Conservation (phyloP, 2,113 vertebrate species). For the Chrysemys picta region DNA sequence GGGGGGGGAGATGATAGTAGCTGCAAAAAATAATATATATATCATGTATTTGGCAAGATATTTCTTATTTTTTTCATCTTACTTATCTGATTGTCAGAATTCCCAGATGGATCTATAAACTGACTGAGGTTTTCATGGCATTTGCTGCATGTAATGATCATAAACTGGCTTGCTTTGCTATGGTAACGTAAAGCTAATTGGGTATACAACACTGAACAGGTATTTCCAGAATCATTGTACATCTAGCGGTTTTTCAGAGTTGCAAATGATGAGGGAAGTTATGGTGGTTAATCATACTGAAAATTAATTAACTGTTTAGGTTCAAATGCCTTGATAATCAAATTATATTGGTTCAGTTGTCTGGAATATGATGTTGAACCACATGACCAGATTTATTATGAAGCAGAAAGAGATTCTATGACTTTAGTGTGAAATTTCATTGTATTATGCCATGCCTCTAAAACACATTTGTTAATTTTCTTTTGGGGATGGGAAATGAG, state of each 20-base stretch:
- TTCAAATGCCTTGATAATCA: not conserved
- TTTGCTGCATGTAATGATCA: not conserved
- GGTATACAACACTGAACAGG: not conserved
- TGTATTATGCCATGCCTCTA: not conserved
- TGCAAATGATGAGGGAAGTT: not conserved
- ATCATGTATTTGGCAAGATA: not conserved
- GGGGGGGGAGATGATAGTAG: not conserved
- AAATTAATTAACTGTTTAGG: not conserved
- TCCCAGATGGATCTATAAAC: conserved; percentile 53
- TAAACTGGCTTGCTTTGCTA: not conserved
- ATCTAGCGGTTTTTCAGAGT: not conserved
- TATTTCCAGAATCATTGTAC: not conserved
- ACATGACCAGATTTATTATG: not conserved
- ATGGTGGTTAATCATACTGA: not conserved
- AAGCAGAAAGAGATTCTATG: not conserved
- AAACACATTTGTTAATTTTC: not conserved
- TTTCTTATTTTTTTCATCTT: conserved; percentile 29
- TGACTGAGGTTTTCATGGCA: not conserved
- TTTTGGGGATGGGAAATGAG: not conserved
- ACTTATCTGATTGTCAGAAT: conserved; percentile 18
- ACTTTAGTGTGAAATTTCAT: not conserved
- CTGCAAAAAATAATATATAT: not conserved
- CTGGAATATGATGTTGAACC: not conserved
- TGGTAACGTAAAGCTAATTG: not conserved
- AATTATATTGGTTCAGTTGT: not conserved